These are phyloP conservation scores for Malthinus flaveolus DNA, from an alignment of 2,888 invertebrate species.

Conservation along the genomic window DNA sequence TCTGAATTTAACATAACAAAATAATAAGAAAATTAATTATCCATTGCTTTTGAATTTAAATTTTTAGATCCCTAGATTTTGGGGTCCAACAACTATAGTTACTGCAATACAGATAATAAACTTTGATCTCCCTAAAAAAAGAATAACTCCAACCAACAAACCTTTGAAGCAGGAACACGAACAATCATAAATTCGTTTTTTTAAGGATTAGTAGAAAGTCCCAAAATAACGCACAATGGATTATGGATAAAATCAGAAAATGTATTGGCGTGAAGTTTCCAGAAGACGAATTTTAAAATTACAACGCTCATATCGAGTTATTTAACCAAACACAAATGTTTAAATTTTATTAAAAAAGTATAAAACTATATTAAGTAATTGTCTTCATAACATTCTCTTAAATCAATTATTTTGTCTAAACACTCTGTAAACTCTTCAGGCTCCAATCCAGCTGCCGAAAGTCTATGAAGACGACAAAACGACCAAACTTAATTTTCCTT, in stretches of 20 bases:
- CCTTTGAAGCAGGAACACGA: too few relatives aligned
- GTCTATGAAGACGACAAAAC: conserved; percentile 74
- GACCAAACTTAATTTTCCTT: conserved; percentile 69
- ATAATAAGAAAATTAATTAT: too few relatives aligned
- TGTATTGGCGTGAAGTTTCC: conserved; percentile 30
- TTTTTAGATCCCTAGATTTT: conserved; percentile 64
- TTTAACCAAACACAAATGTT: neutral
- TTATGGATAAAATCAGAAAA: conserved; percentile 72
- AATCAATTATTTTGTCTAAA: conserved; percentile 66
- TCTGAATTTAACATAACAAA: too few relatives aligned
- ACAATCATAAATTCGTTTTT: conserved; percentile 31
- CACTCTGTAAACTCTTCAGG: conserved; percentile 71
- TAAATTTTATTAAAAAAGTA: conserved; percentile 7
- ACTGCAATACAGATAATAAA: conserved; percentile 65
- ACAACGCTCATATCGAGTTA: too few relatives aligned
- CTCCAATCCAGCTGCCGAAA: conserved; percentile 68
- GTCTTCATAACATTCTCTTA: conserved; percentile 78
- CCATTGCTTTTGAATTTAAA: neutral
- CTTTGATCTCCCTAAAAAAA: conserved; percentile 65
- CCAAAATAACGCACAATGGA: conserved; percentile 68
- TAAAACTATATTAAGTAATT: conserved; percentile 34
- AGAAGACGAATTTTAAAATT: conserved; percentile 11
- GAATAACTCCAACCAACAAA: conserved; percentile 56
- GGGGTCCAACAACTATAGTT: conserved; percentile 70
- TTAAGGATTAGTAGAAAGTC: conserved; percentile 72